Evolutionary conservation across 2,888 invertebrate species (phyloP).

Genomic region (Dolichomitus sp.): DNA sequence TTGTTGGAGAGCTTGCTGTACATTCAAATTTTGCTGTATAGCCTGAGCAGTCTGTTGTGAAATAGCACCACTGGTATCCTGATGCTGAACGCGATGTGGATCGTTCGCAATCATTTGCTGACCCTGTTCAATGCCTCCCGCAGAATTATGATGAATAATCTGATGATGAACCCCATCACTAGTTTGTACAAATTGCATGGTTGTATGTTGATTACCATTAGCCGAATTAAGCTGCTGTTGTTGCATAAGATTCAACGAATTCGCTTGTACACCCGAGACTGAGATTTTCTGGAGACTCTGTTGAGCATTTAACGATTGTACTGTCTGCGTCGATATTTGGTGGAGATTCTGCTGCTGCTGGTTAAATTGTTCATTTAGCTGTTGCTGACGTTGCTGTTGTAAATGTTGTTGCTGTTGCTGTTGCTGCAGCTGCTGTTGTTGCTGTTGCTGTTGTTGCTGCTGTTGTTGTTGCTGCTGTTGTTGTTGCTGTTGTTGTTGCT

Average conservation of each 20-base stretch:
- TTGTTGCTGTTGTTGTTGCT: slow-evolving; percentile 73
- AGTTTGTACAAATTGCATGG: slow-evolving; percentile 69
- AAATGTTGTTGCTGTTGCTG: slow-evolving; percentile 70
- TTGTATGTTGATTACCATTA: slow-evolving; percentile 65
- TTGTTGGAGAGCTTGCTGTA: slow-evolving; percentile 73
- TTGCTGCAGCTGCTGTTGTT: slow-evolving; percentile 79
- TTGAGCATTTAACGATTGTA: slow-evolving; percentile 82
- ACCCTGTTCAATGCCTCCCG: slow-evolving; percentile 75
- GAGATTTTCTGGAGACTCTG: slow-evolving; percentile 81
- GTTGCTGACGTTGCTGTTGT: slow-evolving; percentile 33
- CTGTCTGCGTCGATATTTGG: slow-evolving; percentile 81
- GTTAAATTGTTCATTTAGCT: slow-evolving; percentile 72
- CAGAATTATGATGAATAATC: slow-evolving; percentile 68
- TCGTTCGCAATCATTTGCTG: slow-evolving; percentile 77
- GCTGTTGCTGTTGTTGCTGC: slow-evolving; percentile 72
- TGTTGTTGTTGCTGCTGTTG: slow-evolving; percentile 69
- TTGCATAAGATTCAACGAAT: slow-evolving; percentile 77
- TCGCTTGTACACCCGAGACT: slow-evolving; percentile 73
- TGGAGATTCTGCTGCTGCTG: slow-evolving; percentile 82
- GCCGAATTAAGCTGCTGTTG: slow-evolving; percentile 81
- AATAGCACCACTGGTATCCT: slow-evolving; percentile 64
- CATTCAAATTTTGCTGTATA: slow-evolving; percentile 76
- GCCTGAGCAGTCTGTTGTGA: slow-evolving; percentile 68
- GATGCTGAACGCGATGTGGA: slow-evolving; percentile 74
- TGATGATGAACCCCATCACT: slow-evolving; percentile 68